Evolutionary conservation across 2,888 invertebrate genomes (phyloP), one percentile per base, ranked within the genome.

Genomic region (Tridacna crocea): DNA sequence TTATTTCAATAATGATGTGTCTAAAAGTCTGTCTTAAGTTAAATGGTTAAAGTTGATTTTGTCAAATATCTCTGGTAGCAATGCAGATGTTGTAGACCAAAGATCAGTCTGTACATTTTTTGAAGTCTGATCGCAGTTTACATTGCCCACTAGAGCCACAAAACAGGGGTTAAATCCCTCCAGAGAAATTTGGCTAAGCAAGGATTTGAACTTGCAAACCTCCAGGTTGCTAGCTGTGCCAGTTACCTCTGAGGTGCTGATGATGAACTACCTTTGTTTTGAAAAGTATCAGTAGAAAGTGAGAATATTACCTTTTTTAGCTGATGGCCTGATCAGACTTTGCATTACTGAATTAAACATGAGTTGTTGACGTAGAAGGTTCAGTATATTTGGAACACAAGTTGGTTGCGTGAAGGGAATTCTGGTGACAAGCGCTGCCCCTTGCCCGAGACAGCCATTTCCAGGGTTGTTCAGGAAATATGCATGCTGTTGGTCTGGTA

Each of bases 331-430:
- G 72, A 99, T 97, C 94, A 98, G 98, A 94, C 98, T 98, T 46
- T 97, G 96, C 66, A 99, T 95, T 63, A 99, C 96, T 24, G 97
- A 96, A 94, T 98, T 99, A 95, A 99, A 98, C 22, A 98, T 95
- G 58, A 98, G 97, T 95, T 99, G 99, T 91, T 98, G 98, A 6
- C 98, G 96, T 22, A 99, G 95, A 86, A 96, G 96, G 60, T 96
- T 96, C 58, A 99, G 96, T 89, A 99, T 97, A 93, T 97, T 97
- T 72, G 98, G 97, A 81, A 98, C 98, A 94, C 98, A 98, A 12
- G 97, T 96, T 0, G 99, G 98, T 95, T 98, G 98, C 0, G 98
- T 98, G 95, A 99, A 99, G 0, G 98, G 98, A 79, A 99, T 97
- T 84, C 96, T 97, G 73, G 96, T 95, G 73, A 98, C 96, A 90